Percentiles rank a stretch among this genome's conserved stretches.
Evolutionary conservation across 2,888 invertebrate genomes (phyloP).

Genomic region (Stenolophus ochropezus): DNA sequence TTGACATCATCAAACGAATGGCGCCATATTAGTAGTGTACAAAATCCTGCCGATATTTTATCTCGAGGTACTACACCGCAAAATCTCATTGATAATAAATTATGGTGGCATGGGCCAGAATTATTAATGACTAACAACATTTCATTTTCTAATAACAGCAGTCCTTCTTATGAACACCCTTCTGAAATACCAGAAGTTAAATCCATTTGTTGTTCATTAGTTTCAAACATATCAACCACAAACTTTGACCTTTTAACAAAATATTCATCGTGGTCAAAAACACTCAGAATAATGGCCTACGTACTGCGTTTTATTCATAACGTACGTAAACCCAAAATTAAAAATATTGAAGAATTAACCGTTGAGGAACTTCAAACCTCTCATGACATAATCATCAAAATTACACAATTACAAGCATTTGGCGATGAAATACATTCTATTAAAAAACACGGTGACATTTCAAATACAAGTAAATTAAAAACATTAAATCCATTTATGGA

Average conservation of each 20-base stretch:
- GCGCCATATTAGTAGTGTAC: neutral
- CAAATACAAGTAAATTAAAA: neutral
- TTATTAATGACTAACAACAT: too few relatives aligned
- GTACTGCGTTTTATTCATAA: too few relatives aligned
- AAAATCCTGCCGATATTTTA: constrained; percentile 27
- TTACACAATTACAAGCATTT: neutral
- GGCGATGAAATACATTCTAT: neutral
- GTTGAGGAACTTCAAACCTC: neutral
- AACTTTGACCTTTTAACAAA: neutral
- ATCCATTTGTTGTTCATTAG: neutral
- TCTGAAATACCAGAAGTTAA: constrained; percentile 6
- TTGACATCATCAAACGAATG: neutral
- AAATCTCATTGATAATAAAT: neutral
- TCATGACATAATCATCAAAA: neutral
- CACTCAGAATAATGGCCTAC: too few relatives aligned
- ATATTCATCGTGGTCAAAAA: neutral
- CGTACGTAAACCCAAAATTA: neutral
- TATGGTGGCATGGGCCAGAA: constrained; percentile 24
- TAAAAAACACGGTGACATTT: neutral
- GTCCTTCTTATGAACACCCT: neutral
- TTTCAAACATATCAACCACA: neutral
- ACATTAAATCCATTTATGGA: constrained; percentile 11
- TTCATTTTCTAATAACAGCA: too few relatives aligned
- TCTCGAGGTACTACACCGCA: neutral
- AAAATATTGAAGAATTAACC: neutral